phyloP scores from a whole-genome alignment of 1,140 invertebrate species.

The Meloidogyne exigua region DNA sequence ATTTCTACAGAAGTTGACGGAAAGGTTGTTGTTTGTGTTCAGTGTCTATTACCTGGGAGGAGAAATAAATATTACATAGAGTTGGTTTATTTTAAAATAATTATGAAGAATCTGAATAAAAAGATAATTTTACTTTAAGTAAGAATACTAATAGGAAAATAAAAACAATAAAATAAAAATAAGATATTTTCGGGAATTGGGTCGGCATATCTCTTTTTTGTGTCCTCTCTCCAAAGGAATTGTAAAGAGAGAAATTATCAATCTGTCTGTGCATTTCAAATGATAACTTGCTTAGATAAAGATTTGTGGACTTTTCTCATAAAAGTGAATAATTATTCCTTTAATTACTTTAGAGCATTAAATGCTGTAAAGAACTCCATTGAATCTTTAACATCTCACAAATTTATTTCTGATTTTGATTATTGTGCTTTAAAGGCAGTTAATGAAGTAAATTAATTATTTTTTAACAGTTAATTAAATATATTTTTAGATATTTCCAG shows the following conservation, averaged over 20 bases:
- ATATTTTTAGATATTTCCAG: not conserved
- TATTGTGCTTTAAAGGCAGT: not conserved
- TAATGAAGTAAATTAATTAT: not conserved
- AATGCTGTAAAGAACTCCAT: not conserved
- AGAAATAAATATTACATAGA: not conserved
- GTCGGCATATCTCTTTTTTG: too few species aligned
- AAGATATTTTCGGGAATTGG: too few species aligned
- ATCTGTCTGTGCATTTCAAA: too few species aligned
- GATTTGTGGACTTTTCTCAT: too few species aligned
- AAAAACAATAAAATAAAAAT: too few species aligned
- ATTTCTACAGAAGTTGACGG: not conserved
- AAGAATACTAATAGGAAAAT: too few species aligned
- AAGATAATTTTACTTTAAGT: too few species aligned
- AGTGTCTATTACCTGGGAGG: not conserved
- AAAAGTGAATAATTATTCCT: too few species aligned
- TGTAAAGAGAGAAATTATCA: too few species aligned
- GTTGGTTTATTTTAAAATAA: not conserved
- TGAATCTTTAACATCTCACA: not conserved
- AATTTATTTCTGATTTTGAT: slow-evolving; percentile 13
- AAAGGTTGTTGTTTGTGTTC: not conserved
- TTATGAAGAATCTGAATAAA: too few species aligned
- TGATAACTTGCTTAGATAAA: too few species aligned
- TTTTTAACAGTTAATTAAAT: not conserved
- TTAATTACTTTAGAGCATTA: not conserved
- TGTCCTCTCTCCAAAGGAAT: too few species aligned